A percentile compares a stretch with the other conserved stretches of the same genome.
These are phyloP conservation scores for Stigmatopora nigra DNA, from an alignment of 2,113 vertebrate species.

Conservation along the genomic window DNA sequence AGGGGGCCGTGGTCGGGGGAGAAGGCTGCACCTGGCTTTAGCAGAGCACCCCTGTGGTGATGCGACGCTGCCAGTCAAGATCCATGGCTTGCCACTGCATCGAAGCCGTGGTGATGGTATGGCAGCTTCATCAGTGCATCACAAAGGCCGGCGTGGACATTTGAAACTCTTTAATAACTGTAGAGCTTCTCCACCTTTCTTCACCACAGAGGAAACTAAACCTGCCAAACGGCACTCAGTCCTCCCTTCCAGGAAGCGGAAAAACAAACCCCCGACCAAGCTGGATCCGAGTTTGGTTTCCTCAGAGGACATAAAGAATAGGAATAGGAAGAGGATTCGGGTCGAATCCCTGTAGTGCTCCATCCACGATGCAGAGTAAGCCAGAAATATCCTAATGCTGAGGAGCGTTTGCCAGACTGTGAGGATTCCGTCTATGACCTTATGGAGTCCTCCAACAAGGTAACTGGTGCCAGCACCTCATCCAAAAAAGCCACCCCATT, in stretches of 20 bases:
- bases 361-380: conserved; percentile 91
- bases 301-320: conserved; percentile 79
- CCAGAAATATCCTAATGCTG: conserved; percentile 85
- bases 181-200: conserved; percentile 81
- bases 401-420: conserved; percentile 91
- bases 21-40: conserved; percentile 80
- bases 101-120: conserved; percentile 86
- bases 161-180: conserved; percentile 84
- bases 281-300: conserved; percentile 86
- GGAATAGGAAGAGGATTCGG: conserved; percentile 87
- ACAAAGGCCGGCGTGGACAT: conserved; percentile 86
- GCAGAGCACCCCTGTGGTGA: conserved; percentile 74
- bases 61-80: conserved; percentile 73
- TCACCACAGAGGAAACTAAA: conserved; percentile 86
- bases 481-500: conserved; percentile 80
- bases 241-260: conserved; percentile 81
- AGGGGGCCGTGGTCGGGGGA: conserved; percentile 87
- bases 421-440: conserved; percentile 86
- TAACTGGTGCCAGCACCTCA: conserved; percentile 41
- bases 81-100: conserved; percentile 80
- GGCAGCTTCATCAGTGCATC: conserved; percentile 63
- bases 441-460: conserved; percentile 72
- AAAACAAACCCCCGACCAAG: conserved; percentile 86
- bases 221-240: conserved; percentile 62
- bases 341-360: conserved; percentile 93